These are phyloP conservation scores for Meloe dianella DNA, from an alignment of 2,888 invertebrate species.

Conservation along the genomic window DNA sequence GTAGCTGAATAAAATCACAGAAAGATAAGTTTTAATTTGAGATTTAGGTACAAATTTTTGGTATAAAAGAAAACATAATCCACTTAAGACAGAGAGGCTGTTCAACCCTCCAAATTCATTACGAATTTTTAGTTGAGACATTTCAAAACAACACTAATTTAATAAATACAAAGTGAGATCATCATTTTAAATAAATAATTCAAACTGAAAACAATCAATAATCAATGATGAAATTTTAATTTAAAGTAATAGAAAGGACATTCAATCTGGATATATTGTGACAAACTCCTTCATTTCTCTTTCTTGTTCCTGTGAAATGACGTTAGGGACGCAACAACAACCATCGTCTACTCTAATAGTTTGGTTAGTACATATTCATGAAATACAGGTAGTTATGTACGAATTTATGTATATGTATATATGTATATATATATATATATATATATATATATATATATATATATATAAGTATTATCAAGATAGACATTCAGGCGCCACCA, in stretches of 20 bases:
- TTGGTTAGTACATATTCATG: constrained; percentile 14
- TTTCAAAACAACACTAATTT: too few relatives aligned
- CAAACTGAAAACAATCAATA: neutral
- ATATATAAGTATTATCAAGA: constrained; percentile 23
- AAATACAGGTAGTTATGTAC: neutral
- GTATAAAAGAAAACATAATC: too few relatives aligned
- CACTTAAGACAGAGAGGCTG: too few relatives aligned
- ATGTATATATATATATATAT: neutral
- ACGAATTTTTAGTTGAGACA: too few relatives aligned
- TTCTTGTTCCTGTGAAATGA: constrained; percentile 28
- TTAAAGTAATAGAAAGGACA: neutral
- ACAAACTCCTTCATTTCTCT: constrained; percentile 34
- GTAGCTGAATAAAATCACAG: constrained; percentile 67
- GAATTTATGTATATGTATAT: neutral
- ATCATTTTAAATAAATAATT: too few relatives aligned
- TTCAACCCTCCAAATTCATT: too few relatives aligned
- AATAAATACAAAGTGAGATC: too few relatives aligned
- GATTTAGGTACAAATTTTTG: too few relatives aligned
- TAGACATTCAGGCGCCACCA: constrained; percentile 38
- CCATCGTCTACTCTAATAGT: constrained; percentile 6
- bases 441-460: constrained; percentile 7
- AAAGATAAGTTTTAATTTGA: neutral
- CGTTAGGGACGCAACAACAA: constrained; percentile 30
- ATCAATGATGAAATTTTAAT: neutral
- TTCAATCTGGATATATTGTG: constrained; percentile 3